Evolutionary conservation across 2,888 invertebrate genomes (phyloP).

Genomic region (Nomada flava): DNA sequence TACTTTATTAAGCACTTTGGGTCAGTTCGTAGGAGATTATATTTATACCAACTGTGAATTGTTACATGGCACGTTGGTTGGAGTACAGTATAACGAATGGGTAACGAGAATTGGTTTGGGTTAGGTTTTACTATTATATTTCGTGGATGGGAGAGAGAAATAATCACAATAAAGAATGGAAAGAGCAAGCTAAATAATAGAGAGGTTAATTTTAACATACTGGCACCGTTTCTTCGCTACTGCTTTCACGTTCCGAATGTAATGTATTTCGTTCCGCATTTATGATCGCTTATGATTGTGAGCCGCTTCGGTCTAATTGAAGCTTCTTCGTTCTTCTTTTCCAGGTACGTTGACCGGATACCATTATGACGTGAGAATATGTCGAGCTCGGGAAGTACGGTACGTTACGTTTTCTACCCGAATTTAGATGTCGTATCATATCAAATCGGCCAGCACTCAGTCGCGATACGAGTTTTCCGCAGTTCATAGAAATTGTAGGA

Average conservation of each 20-base stretch:
- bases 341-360: conserved; percentile 73
- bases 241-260: conserved; percentile 4
- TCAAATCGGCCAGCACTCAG: no score
- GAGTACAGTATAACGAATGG: no score
- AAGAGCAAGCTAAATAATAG: background rate
- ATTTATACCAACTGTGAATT: no score
- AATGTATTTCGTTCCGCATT: conserved; percentile 49
- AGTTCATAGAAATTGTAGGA: background rate
- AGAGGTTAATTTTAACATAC: conserved; percentile 66
- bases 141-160: no score
- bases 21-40: no score
- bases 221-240: conserved; percentile 69
- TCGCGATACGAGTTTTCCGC: background rate
- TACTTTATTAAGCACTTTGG: no score
- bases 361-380: conserved; percentile 70
- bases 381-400: conserved; percentile 72
- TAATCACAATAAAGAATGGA: no score
- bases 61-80: no score
- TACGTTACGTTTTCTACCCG: conserved; percentile 49
- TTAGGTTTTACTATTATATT: no score
- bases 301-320: conserved; percentile 74
- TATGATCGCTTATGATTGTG: conserved; percentile 23
- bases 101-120: no score
- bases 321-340: conserved; percentile 71
- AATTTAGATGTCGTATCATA: no score